Conservation (phyloP, 2,888 invertebrate genomes). For the Lampropteryx suffumata region DNA sequence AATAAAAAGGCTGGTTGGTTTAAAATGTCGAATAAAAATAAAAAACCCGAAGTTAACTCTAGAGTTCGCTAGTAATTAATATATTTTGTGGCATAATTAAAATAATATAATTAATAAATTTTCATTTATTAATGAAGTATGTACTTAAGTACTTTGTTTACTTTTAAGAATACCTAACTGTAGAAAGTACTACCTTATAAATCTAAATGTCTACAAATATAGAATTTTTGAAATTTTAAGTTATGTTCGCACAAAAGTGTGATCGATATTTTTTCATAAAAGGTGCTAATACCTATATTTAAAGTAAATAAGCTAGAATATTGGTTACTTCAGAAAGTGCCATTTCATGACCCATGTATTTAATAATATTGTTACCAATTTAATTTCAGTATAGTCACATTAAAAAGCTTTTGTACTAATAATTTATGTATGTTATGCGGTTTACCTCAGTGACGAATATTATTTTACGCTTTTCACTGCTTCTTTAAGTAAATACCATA, state of each 20-base stretch:
- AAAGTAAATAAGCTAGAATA: background rate
- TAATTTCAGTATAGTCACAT: constrained; percentile 25
- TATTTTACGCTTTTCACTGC: background rate
- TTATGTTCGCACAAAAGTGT: background rate
- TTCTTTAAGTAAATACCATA: no score
- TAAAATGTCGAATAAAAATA: constrained; percentile 81
- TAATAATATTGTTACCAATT: constrained; percentile 49
- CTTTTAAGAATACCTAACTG: no score
- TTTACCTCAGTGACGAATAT: background rate
- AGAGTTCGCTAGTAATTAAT: constrained; percentile 59
- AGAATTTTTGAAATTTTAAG: background rate
- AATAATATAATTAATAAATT: no score
- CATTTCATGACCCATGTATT: constrained; percentile 36
- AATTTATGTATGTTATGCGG: no score
- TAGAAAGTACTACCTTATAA: no score
- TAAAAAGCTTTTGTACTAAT: constrained; percentile 36
- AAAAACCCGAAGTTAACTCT: constrained; percentile 67
- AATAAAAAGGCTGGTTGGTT: constrained; percentile 90
- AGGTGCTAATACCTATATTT: constrained; percentile 25
- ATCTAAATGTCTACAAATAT: background rate
- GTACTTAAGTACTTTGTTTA: no score
- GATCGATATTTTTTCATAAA: no score
- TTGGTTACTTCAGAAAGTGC: constrained; percentile 44
- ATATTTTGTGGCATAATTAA: no score
- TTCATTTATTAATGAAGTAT: no score